These are phyloP conservation scores for Agrochola macilenta DNA, from an alignment of 2,888 invertebrate genomes.

Conservation along the genomic window DNA sequence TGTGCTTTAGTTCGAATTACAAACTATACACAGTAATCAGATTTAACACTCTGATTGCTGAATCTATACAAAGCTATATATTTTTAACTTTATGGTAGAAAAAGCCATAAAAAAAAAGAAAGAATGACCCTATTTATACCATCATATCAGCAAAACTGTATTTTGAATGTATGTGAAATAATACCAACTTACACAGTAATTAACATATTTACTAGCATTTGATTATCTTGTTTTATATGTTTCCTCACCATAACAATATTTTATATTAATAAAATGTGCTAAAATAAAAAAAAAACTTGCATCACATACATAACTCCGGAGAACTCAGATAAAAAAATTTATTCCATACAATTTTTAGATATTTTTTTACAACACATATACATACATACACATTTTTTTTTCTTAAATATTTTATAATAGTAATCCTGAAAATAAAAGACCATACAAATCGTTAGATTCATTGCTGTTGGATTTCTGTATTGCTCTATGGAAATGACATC, in stretches of 20 bases:
- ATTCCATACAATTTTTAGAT: background rate
- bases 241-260: background rate
- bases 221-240: slow-evolving; percentile 15
- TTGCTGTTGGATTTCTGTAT: background rate
- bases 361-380: background rate
- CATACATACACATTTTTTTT: too few species aligned
- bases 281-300: background rate
- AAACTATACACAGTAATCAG: background rate
- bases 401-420: background rate
- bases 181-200: slow-evolving; percentile 25
- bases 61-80: slow-evolving; percentile 10
- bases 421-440: background rate
- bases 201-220: slow-evolving; percentile 18
- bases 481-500: slow-evolving; percentile 28
- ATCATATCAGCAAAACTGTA: slow-evolving; percentile 10
- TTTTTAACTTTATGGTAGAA: background rate
- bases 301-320: background rate
- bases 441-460: background rate
- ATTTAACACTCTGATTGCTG: background rate
- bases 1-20: slow-evolving; percentile 17
- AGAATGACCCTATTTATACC: background rate
- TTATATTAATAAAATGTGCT: background rate
- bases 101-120: background rate
- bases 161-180: slow-evolving; percentile 11
- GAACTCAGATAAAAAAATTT: background rate